Evolutionary conservation across 1,140 invertebrate genomes (phyloP).

Genomic region (Ridgeia piscesae): DNA sequence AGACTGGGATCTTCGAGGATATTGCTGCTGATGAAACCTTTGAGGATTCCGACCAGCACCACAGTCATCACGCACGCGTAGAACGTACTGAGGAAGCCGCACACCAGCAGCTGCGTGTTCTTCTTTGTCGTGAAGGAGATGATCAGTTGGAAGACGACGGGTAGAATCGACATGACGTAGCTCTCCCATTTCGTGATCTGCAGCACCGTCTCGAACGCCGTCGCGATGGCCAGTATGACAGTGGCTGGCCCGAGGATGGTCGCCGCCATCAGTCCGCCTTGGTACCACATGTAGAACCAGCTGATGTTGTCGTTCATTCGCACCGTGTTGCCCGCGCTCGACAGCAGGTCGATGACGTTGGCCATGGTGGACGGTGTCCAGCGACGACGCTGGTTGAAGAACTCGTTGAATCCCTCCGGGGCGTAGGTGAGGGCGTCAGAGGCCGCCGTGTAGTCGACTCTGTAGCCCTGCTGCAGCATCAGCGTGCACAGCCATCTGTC

Average conservation of each 20-base stretch:
- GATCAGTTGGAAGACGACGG: constrained; percentile 60
- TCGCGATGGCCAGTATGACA: constrained; percentile 67
- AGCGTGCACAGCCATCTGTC: constrained; percentile 88
- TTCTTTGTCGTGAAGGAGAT: constrained; percentile 58
- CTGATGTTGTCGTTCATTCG: constrained; percentile 66
- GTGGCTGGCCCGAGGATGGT: constrained; percentile 68
- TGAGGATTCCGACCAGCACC: constrained; percentile 50
- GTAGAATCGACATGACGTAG: constrained; percentile 55
- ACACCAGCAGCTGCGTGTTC: constrained; percentile 56
- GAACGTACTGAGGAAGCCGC: constrained; percentile 45
- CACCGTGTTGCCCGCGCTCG: constrained; percentile 55
- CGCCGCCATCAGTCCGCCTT: constrained; percentile 60
- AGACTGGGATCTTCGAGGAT: constrained; percentile 50
- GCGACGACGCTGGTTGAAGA: constrained; percentile 67
- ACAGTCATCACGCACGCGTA: constrained; percentile 56
- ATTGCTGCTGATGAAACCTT: constrained; percentile 42
- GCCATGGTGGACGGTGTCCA: constrained; percentile 71
- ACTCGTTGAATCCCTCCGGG: constrained; percentile 70
- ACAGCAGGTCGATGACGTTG: constrained; percentile 67
- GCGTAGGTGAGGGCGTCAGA: constrained; percentile 95
- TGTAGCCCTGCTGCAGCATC: constrained; percentile 92
- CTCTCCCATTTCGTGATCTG: constrained; percentile 48
- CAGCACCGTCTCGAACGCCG: constrained; percentile 64
- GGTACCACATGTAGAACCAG: constrained; percentile 61
- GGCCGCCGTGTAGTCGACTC: constrained; percentile 97